Evolutionary conservation across 2,888 invertebrate species (phyloP).

Genomic region (Cetonia aurata): DNA sequence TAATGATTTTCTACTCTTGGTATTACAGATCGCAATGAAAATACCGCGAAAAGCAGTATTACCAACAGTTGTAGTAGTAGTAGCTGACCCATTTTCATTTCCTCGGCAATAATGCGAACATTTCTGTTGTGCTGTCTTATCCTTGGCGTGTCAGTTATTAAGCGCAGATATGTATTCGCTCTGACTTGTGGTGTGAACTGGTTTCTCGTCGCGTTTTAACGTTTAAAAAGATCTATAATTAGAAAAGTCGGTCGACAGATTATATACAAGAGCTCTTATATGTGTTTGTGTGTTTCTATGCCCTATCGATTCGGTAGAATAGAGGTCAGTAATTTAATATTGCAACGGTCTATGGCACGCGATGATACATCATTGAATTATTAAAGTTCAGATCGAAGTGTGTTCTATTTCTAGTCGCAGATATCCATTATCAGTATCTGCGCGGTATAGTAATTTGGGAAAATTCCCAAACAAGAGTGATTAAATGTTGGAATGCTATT

Average conservation of each 20-base stretch:
- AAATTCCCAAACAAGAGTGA: background rate
- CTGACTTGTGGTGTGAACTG: slow-evolving; percentile 7
- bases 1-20: background rate
- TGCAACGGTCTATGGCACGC: background rate
- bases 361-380: slow-evolving; percentile 33
- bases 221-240: slow-evolving; percentile 35
- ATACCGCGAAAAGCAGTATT: no score
- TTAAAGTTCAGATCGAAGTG: slow-evolving; percentile 26
- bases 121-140: background rate
- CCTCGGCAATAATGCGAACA: background rate
- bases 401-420: background rate
- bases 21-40: background rate
- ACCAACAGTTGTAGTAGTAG: background rate
- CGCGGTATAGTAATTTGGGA: background rate
- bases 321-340: slow-evolving; percentile 41
- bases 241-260: slow-evolving; percentile 29
- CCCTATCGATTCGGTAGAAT: slow-evolving; percentile 37
- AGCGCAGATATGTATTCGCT: no score
- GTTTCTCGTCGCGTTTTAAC: slow-evolving; percentile 25
- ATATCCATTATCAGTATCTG: no score
- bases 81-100: slow-evolving; percentile 16
- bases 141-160: background rate
- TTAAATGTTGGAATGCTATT: background rate
- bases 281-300: slow-evolving; percentile 34
- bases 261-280: slow-evolving; percentile 8